Conservation (phyloP, 2,888 invertebrate species). For the Orthosia cruda region DNA sequence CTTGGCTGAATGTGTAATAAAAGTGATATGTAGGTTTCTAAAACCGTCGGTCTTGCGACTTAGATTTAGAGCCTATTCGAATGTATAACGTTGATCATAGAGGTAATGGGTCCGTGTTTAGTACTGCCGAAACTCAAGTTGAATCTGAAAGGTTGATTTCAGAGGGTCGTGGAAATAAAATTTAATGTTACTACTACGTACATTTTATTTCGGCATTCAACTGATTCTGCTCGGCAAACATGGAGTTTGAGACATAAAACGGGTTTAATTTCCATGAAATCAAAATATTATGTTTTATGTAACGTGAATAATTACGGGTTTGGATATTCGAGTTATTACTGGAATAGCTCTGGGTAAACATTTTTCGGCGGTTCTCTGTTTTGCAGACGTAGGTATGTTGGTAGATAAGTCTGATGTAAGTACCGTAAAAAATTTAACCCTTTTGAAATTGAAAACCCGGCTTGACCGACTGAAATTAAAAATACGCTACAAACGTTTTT, state of each 20-base stretch:
- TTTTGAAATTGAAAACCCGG: slow-evolving; percentile 10
- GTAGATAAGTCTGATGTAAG: not conserved
- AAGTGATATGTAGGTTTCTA: slow-evolving; percentile 53
- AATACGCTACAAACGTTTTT: not conserved
- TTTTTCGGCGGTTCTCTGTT: slow-evolving; percentile 9
- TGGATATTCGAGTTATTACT: slow-evolving; percentile 35
- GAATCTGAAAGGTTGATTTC: slow-evolving; percentile 26
- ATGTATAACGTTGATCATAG: slow-evolving; percentile 54
- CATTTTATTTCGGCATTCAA: slow-evolving; percentile 54
- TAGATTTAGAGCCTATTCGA: slow-evolving; percentile 42
- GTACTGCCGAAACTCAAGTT: slow-evolving; percentile 35
- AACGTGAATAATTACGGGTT: slow-evolving; percentile 46
- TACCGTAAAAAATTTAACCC: not conserved
- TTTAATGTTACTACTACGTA: slow-evolving; percentile 45
- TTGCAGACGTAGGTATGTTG: not conserved
- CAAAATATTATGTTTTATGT: slow-evolving; percentile 47
- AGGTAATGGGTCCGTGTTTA: slow-evolving; percentile 52
- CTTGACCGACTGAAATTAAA: slow-evolving; percentile 7
- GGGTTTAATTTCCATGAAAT: slow-evolving; percentile 59
- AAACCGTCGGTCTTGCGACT: slow-evolving; percentile 37
- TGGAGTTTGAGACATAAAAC: slow-evolving; percentile 42
- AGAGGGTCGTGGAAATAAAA: slow-evolving; percentile 40
- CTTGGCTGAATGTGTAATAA: slow-evolving; percentile 55
- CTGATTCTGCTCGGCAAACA: slow-evolving; percentile 54
- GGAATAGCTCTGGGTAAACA: slow-evolving; percentile 16